Evolutionary conservation across 30 jellyfish, hydroid and myxozoan genomes (phyloP).

Genomic region (Sanderia malayensis): DNA sequence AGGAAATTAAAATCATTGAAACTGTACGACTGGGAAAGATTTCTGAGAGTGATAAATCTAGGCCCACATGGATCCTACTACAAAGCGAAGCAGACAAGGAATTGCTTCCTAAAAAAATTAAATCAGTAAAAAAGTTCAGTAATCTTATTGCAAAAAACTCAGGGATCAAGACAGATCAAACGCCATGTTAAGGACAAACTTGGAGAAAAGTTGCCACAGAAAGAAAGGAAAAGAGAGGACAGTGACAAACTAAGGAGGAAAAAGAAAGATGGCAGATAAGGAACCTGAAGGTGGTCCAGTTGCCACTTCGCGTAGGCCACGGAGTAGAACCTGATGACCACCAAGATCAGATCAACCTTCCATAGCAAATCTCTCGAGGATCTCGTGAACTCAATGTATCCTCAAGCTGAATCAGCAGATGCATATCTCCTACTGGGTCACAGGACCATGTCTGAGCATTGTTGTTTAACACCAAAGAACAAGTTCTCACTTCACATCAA

Average conservation of each 20-base stretch:
- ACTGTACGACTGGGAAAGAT: slow-evolving; percentile 1
- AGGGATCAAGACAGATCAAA: slow-evolving; percentile 38
- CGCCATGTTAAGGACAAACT: slow-evolving; percentile 31
- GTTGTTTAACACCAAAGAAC: too few relatives aligned
- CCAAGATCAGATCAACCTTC: too few relatives aligned
- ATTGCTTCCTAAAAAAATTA: neutral
- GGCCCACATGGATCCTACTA: slow-evolving; percentile 2
- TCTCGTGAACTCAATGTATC: too few relatives aligned
- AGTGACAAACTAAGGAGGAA: slow-evolving; percentile 40
- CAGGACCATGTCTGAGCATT: too few relatives aligned
- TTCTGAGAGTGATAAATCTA: neutral
- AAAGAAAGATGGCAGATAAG: slow-evolving; percentile 32
- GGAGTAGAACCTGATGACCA: too few relatives aligned
- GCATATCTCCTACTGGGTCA: too few relatives aligned
- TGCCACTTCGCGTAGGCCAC: too few relatives aligned
- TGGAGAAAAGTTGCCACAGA: slow-evolving; percentile 30
- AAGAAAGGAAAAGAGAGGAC: slow-evolving; percentile 33
- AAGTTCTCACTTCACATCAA: too few relatives aligned
- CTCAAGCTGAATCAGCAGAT: too few relatives aligned
- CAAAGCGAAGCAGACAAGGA: slow-evolving; percentile 4
- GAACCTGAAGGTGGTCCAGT: slow-evolving; percentile 45
- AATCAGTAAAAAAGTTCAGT: neutral
- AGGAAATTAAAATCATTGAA: neutral
- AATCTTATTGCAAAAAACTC: slow-evolving; percentile 36
- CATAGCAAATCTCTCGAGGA: too few relatives aligned